Base-by-base conservation (phyloP, 2,888 invertebrate genomes). In the Tineola bisselliella region DNA sequence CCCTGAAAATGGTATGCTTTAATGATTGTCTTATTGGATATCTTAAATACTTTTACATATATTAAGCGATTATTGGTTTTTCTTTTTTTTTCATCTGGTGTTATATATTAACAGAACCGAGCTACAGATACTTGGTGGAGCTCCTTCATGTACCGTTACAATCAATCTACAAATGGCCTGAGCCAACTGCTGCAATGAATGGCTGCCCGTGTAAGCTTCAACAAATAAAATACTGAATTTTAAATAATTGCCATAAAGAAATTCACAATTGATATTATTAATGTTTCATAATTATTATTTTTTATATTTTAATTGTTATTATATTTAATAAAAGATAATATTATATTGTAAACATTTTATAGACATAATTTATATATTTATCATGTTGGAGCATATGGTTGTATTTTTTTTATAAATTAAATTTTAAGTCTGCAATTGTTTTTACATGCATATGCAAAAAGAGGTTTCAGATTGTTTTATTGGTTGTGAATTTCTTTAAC, bases 101-200 rank as follows among this genome's bases (percentile, higher is more conserved):
- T 30, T 31, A 30, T 18, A 30, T 66, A 67, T 65, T 91, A 91
- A 17, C 88, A 95, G 96, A 96, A 80, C 91, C 93, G 61, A 91
- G 94, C 80, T 95, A 92, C 76, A 91, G 94, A 66, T 91, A 94
- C 81, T 88, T 96, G 70, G 91, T 95, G 69, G 96, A 96, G 83
- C 81, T 96, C 63, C 89, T 96, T 56, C 96, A 96, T 75, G 94
- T 96, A 67, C 96, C 96, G 54, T 86, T 96, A 67, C 95, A 96
- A 79, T 91, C 92, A 58, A 89, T 96, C 69, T 96, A 95, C 80
- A 90, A 88, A 69, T 88, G 88, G 79, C 88, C 89, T 62, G 72
- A 54, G 12, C 54, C 54, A 12, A n/a, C 17, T 3, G 54, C 54
- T 1, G n/a, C 25, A 6, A 18, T 54, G 12, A 54, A 54, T 18